A percentile compares a stretch with the other conserved stretches of the same genome.
These are phyloP conservation scores for Cinclus mexicanus DNA, from an alignment of 2,113 vertebrate species.

Conservation along the genomic window DNA sequence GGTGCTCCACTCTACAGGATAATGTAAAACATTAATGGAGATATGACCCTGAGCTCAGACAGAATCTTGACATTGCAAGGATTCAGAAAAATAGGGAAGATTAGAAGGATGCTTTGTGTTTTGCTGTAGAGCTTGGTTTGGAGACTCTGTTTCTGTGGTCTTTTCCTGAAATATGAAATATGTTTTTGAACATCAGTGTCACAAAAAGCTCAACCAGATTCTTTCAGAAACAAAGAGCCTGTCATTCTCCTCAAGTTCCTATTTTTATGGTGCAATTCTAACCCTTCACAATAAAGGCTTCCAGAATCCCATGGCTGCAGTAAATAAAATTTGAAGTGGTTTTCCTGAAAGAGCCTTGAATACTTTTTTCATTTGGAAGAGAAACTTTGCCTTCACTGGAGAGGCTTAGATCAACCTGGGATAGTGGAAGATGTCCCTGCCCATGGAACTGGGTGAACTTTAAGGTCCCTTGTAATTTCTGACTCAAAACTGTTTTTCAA, in stretches of 20 bases:
- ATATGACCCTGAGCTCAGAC: not conserved
- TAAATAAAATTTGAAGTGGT: not conserved
- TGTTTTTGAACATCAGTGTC: not conserved
- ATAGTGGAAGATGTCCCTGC: not conserved
- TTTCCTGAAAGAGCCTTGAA: not conserved
- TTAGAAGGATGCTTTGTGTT: not conserved
- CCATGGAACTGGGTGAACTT: not conserved
- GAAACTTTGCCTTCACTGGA: not conserved
- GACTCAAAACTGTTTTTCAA: not conserved
- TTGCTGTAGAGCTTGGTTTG: not conserved
- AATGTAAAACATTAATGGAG: not conserved
- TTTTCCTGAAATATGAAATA: not conserved
- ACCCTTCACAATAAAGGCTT: not conserved
- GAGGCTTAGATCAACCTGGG: not conserved
- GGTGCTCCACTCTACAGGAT: not conserved
- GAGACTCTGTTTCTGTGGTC: not conserved
- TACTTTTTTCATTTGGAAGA: not conserved
- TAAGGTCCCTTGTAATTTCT: not conserved
- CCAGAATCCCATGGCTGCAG: not conserved
- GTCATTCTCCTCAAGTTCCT: not conserved
- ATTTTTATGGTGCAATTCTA: not conserved
- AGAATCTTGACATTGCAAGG: not conserved
- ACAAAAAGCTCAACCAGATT: not conserved
- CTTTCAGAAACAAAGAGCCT: not conserved
- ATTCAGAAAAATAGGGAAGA: not conserved